Percentiles rank a stretch among this genome's conserved stretches.
Conservation (phyloP, 2,888 invertebrate genomes). For the Lumbricus terrestris region DNA sequence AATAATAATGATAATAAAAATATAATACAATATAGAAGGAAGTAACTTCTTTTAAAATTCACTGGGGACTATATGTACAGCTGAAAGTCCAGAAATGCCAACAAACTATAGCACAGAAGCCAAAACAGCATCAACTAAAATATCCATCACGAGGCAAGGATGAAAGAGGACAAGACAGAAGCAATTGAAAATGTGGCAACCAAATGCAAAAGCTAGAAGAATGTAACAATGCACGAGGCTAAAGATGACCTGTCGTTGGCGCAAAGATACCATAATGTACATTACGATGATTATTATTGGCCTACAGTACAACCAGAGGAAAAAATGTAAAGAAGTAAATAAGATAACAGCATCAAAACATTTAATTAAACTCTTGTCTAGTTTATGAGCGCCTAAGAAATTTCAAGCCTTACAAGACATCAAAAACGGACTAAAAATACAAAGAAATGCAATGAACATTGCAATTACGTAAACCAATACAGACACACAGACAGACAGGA, state of each 20-base stretch:
- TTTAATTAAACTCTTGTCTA: neutral
- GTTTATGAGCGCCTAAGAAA: neutral
- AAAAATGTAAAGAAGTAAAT: constrained; percentile 3
- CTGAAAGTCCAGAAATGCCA: constrained; percentile 3
- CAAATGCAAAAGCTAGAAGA: neutral
- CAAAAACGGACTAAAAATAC: neutral
- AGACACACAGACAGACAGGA: neutral
- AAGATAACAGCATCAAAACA: neutral
- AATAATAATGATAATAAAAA: constrained; percentile 13
- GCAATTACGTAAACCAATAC: neutral
- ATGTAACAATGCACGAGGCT: neutral
- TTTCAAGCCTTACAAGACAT: neutral
- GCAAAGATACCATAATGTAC: neutral
- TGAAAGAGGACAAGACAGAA: neutral
- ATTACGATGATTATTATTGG: neutral
- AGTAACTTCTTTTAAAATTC: neutral
- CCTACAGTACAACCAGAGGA: constrained; percentile 3
- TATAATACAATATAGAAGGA: neutral
- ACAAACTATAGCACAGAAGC: constrained; percentile 3
- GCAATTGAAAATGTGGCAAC: neutral
- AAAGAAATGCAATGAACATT: neutral
- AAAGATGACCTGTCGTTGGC: neutral
- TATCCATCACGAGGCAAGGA: neutral
- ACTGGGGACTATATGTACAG: neutral
- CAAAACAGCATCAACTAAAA: neutral